Evolutionary conservation across 1,140 invertebrate genomes (phyloP), one percentile per base, ranked within the genome.

Genomic region (Seison nebaliae): DNA sequence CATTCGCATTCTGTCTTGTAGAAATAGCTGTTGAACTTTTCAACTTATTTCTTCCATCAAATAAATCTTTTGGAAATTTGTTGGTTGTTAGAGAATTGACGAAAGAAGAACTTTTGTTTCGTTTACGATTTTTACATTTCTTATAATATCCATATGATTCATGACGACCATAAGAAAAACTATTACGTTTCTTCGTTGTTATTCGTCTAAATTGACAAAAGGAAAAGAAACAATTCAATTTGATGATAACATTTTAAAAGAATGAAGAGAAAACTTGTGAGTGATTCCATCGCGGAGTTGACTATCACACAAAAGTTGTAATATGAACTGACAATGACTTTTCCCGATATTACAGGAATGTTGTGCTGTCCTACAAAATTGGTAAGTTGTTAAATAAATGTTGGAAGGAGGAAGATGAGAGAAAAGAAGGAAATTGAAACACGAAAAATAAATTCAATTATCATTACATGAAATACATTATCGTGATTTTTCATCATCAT

Each of bases 1-100:
- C 56, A 31, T 49, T 49, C 3, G 48, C 47, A 40, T 59, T 57
- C 42, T 59, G 53, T 24, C 56, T 35, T 2, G 56, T 59, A 42
- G 52, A 49, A 29, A 50, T 49, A 26, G 54, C 52, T 16, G 15
- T 31, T 6, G 30, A 9, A 5, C 29, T 21, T 17, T 19, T 36
- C 7, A 36, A 28, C n/a, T n/a, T n/a, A n/a, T n/a, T n/a, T n/a
- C n/a, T n/a, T n/a, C n/a, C n/a, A n/a, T n/a, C n/a, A n/a, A n/a
- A n/a, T n/a, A n/a, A n/a, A n/a, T n/a, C n/a, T n/a, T n/a, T n/a
- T n/a, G n/a, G n/a, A n/a, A n/a, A n/a, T n/a, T n/a, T n/a, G n/a
- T n/a, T n/a, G n/a, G 41, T n/a, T n/a, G n/a, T n/a, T n/a, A n/a
- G n/a, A n/a, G n/a, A n/a, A n/a, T n/a, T n/a, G n/a, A n/a, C n/a